Percentiles rank a stretch among this genome's conserved stretches.
These are phyloP conservation scores for Strigamia crassipes DNA, from an alignment of 2,888 invertebrate genomes.

Conservation along the genomic window DNA sequence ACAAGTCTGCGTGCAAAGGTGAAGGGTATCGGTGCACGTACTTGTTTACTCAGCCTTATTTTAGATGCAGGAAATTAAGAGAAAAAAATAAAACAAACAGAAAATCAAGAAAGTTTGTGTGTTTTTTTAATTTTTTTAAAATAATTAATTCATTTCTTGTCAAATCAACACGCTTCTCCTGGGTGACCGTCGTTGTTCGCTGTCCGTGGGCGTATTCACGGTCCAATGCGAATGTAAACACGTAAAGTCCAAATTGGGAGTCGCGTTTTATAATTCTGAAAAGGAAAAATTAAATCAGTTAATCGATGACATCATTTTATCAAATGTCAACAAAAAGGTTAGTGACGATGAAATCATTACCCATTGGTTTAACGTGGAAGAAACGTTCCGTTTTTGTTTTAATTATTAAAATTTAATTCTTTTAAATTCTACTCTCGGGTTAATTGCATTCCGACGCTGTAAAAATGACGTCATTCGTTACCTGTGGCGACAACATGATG, in stretches of 20 bases:
- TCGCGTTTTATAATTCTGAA: background rate
- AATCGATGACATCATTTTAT: conserved; percentile 4
- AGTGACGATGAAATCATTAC: background rate
- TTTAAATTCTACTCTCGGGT: background rate
- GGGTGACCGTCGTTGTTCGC: background rate
- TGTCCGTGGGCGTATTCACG: background rate
- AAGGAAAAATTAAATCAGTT: background rate
- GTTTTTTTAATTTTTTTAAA: background rate
- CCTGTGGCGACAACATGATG: background rate
- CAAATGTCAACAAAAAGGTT: conserved; percentile 17
- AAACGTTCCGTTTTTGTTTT: background rate
- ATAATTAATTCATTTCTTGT: background rate
- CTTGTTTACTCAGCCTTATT: conserved; percentile 24
- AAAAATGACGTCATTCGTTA: conserved; percentile 7
- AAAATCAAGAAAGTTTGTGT: conserved; percentile 25
- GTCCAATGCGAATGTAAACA: background rate
- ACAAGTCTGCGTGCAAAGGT: conserved; percentile 33
- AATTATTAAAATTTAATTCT: background rate
- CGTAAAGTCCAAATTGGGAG: background rate
- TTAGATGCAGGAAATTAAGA: background rate
- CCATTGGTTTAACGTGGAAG: background rate
- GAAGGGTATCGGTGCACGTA: conserved; percentile 39
- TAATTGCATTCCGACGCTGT: background rate
- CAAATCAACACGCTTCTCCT: background rate
- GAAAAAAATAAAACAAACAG: conserved; percentile 2